Evolutionary conservation across 2,797 vertebrate genomes (phyloP).

Genomic region (Neoniphon sammara): DNA sequence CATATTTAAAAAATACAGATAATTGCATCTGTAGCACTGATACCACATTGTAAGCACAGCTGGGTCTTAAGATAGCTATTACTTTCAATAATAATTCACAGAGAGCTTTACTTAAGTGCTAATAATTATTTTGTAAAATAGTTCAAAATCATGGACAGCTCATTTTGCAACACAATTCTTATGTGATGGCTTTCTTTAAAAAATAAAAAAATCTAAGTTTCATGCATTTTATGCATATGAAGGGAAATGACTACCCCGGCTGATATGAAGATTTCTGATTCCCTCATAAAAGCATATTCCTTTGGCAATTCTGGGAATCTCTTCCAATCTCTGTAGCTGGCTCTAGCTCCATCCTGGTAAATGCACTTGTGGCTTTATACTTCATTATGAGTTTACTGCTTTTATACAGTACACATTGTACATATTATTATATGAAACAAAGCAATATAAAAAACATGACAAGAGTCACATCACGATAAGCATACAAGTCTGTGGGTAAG

Average conservation of each 20-base stretch:
- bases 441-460: slow-evolving; percentile 36
- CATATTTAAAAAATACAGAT: slow-evolving; percentile 32
- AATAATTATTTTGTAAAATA: no score
- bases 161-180: background rate
- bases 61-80: slow-evolving; percentile 11
- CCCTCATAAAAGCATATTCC: slow-evolving; percentile 59
- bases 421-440: slow-evolving; percentile 31
- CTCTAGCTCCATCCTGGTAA: slow-evolving; percentile 49
- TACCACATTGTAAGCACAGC: slow-evolving; percentile 27
- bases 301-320: slow-evolving; percentile 63
- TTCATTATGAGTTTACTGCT: slow-evolving; percentile 69
- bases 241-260: background rate
- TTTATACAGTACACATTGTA: slow-evolving; percentile 39
- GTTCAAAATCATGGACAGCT: no score
- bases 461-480: slow-evolving; percentile 15
- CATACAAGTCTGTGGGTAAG: slow-evolving; percentile 35
- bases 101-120: background rate
- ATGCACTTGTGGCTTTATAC: slow-evolving; percentile 70
- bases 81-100: slow-evolving; percentile 26
- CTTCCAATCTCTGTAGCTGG: slow-evolving; percentile 27
- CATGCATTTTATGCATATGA: slow-evolving; percentile 13
- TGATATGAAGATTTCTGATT: slow-evolving; percentile 26
- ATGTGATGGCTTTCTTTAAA: slow-evolving; percentile 3
- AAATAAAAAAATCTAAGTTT: background rate
- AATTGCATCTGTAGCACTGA: slow-evolving; percentile 4